Evolutionary conservation across 2,888 invertebrate species (phyloP).

Genomic region (Eristalis intricaria): DNA sequence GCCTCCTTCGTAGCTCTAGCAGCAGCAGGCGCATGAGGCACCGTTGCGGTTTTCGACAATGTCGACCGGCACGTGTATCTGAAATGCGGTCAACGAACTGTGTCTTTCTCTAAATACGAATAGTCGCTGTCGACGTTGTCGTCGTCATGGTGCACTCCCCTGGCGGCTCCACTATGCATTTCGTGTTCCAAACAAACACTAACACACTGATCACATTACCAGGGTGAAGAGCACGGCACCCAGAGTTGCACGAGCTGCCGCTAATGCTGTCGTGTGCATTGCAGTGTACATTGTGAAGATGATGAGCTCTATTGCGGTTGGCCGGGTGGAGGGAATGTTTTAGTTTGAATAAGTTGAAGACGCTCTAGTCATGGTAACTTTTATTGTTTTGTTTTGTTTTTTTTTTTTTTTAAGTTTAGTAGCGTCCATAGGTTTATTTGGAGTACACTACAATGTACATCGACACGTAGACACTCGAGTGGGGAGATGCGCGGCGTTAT

Average conservation of each 20-base stretch:
- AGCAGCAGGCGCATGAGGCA: constrained; percentile 50
- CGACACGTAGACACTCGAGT: not conserved
- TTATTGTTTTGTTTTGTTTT: not conserved
- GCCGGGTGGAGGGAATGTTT: not conserved
- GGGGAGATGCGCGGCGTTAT: not conserved
- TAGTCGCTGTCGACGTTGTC: not conserved
- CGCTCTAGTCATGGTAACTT: not conserved
- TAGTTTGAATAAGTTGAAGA: constrained; percentile 16
- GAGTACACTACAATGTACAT: not conserved
- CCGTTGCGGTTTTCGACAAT: constrained; percentile 50
- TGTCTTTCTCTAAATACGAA: constrained; percentile 35
- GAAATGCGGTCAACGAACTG: constrained; percentile 70
- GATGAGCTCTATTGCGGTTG: not conserved
- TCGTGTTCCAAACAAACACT: constrained; percentile 35
- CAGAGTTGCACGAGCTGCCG: constrained; percentile 33
- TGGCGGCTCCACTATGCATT: constrained; percentile 32
- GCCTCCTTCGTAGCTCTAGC: constrained; percentile 28
- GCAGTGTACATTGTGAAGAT: constrained; percentile 11
- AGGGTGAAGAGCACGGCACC: constrained; percentile 4
- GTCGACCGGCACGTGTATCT: constrained; percentile 69
- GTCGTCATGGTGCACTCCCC: constrained; percentile 39
- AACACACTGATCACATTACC: constrained; percentile 40
- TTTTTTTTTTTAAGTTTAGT: not conserved
- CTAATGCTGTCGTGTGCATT: constrained; percentile 37
- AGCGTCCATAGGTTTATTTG: not conserved